Evolutionary conservation across 2,888 invertebrate genomes (phyloP).

Genomic region (Cheilosia soror): DNA sequence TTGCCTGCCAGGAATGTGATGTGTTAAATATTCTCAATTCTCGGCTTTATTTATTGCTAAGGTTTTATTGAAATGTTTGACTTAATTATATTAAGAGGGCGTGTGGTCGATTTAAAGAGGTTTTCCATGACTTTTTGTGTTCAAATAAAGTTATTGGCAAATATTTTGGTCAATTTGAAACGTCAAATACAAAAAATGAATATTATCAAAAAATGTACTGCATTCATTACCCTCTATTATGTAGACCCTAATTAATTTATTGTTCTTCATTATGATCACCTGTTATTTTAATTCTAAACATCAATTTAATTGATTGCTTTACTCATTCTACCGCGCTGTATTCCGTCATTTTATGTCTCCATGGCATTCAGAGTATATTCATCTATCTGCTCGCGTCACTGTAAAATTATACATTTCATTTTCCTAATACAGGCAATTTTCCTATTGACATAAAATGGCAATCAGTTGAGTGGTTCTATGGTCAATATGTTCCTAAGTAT

Average conservation of each 20-base stretch:
- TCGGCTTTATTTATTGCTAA: no score
- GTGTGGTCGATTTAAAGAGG: no score
- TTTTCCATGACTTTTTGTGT: not conserved
- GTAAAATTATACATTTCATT: slow-evolving; percentile 6
- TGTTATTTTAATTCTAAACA: not conserved
- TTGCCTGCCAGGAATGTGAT: not conserved
- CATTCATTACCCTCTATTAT: no score
- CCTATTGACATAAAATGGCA: slow-evolving; percentile 53
- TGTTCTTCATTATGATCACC: not conserved
- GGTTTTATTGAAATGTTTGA: no score
- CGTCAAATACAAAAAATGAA: not conserved
- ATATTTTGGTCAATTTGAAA: not conserved
- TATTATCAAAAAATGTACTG: no score
- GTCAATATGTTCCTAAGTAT: slow-evolving; percentile 4
- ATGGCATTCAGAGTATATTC: not conserved
- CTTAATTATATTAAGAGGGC: no score
- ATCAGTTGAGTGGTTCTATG: slow-evolving; percentile 54
- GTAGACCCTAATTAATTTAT: not conserved
- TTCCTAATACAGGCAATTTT: slow-evolving; percentile 20
- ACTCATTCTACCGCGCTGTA: slow-evolving; percentile 2
- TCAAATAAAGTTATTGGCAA: not conserved
- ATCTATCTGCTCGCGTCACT: slow-evolving; percentile 1
- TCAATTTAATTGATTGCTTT: slow-evolving; percentile 17
- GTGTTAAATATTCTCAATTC: no score
- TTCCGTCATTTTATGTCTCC: not conserved